These are phyloP conservation scores for Bombus fervidus DNA, from an alignment of 1,140 invertebrate species.

Conservation along the genomic window DNA sequence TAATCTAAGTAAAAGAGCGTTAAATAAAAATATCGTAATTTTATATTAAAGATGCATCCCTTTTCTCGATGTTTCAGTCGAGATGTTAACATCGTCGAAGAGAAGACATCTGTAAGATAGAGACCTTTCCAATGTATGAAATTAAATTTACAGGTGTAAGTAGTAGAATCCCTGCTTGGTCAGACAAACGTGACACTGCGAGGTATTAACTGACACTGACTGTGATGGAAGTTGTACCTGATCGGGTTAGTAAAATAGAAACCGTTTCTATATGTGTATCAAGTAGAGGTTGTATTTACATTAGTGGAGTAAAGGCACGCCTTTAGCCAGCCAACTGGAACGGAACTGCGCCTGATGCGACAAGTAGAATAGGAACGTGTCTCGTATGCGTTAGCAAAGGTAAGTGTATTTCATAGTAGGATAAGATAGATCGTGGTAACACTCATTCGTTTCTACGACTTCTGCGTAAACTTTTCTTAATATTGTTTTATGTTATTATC, in stretches of 20 bases:
- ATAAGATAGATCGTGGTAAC: no score
- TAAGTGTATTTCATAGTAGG: not conserved
- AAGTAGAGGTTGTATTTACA: not conserved
- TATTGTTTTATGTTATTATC: not conserved
- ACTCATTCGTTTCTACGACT: not conserved
- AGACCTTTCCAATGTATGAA: not conserved
- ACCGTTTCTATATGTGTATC: no score
- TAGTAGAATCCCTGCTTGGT: not conserved
- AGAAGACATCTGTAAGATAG: not conserved
- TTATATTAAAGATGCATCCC: not conserved
- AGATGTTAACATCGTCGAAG: not conserved
- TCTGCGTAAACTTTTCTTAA: not conserved
- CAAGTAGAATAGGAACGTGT: slow-evolving; percentile 11
- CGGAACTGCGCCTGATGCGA: not conserved
- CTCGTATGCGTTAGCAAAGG: not conserved
- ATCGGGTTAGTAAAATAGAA: not conserved
- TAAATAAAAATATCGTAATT: not conserved
- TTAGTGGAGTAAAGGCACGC: not conserved
- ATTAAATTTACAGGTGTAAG: not conserved
- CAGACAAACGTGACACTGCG: no score
- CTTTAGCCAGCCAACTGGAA: not conserved
- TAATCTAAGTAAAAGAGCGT: not conserved
- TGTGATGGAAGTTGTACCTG: not conserved
- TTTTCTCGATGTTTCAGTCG: not conserved
- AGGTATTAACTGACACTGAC: no score